Conservation (phyloP, 2,888 invertebrate species). For the Deroplatys truncata region DNA sequence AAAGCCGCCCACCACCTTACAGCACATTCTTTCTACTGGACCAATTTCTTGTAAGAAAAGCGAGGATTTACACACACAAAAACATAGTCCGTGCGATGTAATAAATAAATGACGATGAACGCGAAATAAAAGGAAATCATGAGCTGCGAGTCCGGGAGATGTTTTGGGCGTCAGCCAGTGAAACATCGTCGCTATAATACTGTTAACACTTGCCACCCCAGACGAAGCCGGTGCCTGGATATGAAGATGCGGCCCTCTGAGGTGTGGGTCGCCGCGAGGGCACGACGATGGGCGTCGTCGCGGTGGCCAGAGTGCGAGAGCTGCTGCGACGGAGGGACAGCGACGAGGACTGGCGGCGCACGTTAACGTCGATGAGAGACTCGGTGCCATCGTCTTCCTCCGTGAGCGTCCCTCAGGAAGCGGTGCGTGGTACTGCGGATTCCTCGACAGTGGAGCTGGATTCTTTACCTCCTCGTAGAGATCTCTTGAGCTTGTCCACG, state of each 20-base stretch:
- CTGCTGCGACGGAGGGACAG: neutral
- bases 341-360: neutral
- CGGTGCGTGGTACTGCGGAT: slow-evolving; percentile 45
- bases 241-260: slow-evolving; percentile 18
- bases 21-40: neutral
- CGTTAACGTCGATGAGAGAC: neutral
- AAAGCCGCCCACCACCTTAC: neutral
- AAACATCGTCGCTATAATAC: neutral
- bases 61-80: neutral
- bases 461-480: slow-evolving; percentile 55
- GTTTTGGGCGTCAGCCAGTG: neutral
- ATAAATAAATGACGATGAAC: neutral
- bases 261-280: slow-evolving; percentile 10
- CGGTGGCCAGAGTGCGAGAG: slow-evolving; percentile 11
- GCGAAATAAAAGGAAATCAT: neutral
- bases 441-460: slow-evolving; percentile 43
- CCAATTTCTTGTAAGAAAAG: neutral
- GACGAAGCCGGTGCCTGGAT: slow-evolving; percentile 18
- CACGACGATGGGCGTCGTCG: slow-evolving; percentile 28
- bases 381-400: slow-evolving; percentile 5
- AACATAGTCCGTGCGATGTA: neutral
- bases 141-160: neutral
- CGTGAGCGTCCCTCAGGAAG: slow-evolving; percentile 48
- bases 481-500: slow-evolving; percentile 72
- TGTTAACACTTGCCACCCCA: slow-evolving; percentile 13